These are phyloP conservation scores for Caranx melampygus DNA, from an alignment of 2,113 vertebrate genomes.

Conservation along the genomic window DNA sequence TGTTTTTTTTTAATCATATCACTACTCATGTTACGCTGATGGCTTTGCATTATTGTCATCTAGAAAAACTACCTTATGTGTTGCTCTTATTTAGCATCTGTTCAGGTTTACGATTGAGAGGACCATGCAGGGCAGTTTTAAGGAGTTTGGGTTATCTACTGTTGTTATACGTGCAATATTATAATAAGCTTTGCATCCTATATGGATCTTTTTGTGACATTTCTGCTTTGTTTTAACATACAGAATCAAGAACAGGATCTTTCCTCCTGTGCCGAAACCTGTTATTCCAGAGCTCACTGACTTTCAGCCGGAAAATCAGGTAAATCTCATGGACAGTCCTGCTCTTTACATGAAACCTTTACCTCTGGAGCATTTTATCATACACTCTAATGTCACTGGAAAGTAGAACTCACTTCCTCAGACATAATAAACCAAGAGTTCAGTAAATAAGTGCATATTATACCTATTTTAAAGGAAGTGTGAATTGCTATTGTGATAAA, in stretches of 20 bases:
- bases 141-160: too few relatives aligned
- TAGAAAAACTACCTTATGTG: neutral
- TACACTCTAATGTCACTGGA: constrained; percentile 3
- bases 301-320: constrained; percentile 35
- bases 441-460: neutral
- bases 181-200: neutral
- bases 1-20: neutral
- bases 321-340: constrained; percentile 25
- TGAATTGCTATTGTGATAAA: too few relatives aligned
- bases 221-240: neutral
- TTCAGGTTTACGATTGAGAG: too few relatives aligned
- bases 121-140: too few relatives aligned
- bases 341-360: neutral
- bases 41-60: too few relatives aligned
- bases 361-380: neutral
- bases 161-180: neutral
- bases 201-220: neutral
- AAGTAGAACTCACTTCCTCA: constrained; percentile 16
- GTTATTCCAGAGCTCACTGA: constrained; percentile 56
- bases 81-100: too few relatives aligned
- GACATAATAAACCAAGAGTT: neutral
- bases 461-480: too few relatives aligned
- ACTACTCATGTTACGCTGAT: neutral
- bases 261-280: constrained; percentile 74
- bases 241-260: constrained; percentile 70